Evolutionary conservation across 2,888 invertebrate species (phyloP).

Genomic region (Byasa hedistus): DNA sequence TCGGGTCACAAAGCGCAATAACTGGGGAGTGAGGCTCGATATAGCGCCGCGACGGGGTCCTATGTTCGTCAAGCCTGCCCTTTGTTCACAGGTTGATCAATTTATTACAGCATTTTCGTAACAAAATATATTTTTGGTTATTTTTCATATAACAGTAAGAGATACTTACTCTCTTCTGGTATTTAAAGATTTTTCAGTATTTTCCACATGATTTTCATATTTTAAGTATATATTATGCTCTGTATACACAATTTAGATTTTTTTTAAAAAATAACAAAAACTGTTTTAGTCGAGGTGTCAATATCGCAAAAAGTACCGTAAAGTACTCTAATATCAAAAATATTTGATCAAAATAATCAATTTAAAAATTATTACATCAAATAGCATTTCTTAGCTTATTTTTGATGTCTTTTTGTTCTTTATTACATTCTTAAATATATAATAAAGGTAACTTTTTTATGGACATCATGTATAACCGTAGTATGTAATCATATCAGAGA

Average conservation of each 20-base stretch:
- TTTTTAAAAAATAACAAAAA: no score
- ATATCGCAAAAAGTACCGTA: neutral
- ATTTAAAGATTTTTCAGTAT: neutral
- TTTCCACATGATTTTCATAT: neutral
- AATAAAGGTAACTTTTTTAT: slow-evolving; percentile 31
- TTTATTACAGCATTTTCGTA: slow-evolving; percentile 8
- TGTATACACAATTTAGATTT: no score
- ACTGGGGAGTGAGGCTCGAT: slow-evolving; percentile 39
- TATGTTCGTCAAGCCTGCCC: slow-evolving; percentile 47
- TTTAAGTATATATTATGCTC: neutral
- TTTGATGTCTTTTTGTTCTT: no score
- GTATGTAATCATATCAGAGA: slow-evolving; percentile 24
- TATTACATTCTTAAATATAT: no score
- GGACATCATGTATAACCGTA: slow-evolving; percentile 18
- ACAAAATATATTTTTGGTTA: neutral
- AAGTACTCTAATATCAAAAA: neutral
- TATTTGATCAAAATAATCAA: neutral
- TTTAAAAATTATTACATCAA: neutral
- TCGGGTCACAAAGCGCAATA: slow-evolving; percentile 39
- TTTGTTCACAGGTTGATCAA: slow-evolving; percentile 35
- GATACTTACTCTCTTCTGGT: neutral
- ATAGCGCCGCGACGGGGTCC: slow-evolving; percentile 38
- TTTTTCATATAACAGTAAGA: no score
- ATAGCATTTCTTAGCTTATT: no score
- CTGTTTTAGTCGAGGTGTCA: neutral